Percentiles rank a stretch among this genome's conserved stretches.
Evolutionary conservation across 2,113 vertebrate genomes (phyloP).

Genomic region (Saguinus imperator): DNA sequence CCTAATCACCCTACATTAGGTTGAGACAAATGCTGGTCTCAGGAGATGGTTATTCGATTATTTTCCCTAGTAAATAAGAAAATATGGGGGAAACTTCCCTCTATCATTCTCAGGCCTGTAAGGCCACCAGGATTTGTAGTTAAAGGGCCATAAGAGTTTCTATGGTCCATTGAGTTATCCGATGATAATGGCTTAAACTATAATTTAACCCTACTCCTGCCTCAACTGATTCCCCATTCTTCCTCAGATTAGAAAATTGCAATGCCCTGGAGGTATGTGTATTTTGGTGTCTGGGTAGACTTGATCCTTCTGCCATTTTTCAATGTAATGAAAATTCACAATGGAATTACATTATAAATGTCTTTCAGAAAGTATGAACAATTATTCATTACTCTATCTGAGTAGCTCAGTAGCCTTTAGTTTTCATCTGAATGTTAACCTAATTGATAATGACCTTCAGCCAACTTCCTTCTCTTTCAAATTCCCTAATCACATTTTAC

Average conservation of each 20-base stretch:
- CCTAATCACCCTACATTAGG: constrained; percentile 33
- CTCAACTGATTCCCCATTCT: background rate
- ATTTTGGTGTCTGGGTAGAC: constrained; percentile 21
- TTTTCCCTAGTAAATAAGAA: constrained; percentile 46
- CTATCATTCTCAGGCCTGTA: background rate
- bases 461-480: constrained; percentile 61
- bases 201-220: background rate
- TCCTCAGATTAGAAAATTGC: background rate
- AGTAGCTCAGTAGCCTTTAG: constrained; percentile 60
- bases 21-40: constrained; percentile 37
- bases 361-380: constrained; percentile 63
- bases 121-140: background rate
- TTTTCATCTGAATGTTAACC: constrained; percentile 65
- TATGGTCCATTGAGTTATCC: background rate
- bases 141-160: background rate
- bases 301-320: constrained; percentile 44
- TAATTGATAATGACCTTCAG: constrained; percentile 76
- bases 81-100: background rate
- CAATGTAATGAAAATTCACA: constrained; percentile 57
- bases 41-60: constrained; percentile 24
- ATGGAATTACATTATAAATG: constrained; percentile 60
- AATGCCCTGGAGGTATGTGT: background rate
- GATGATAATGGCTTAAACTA: background rate
- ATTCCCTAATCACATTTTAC: constrained; percentile 74
- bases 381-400: constrained; percentile 70